phyloP scores from a whole-genome alignment of 2,797 vertebrate genomes.

The Cossypha heuglini region DNA sequence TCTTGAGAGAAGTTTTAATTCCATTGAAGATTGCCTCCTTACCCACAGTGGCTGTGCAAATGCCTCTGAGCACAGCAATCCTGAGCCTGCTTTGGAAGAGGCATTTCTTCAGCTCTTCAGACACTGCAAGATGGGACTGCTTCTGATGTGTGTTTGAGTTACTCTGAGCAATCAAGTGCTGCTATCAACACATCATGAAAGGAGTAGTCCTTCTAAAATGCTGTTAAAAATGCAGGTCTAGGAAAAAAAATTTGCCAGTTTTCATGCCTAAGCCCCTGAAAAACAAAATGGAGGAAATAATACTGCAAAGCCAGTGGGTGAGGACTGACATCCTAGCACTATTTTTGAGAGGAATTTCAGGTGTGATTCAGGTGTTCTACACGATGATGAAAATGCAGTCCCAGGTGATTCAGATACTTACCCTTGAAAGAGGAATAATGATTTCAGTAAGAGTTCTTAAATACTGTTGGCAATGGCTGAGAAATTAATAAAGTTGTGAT shows the following conservation, averaged over 20 bases:
- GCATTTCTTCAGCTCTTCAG: neutral
- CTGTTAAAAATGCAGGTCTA: neutral
- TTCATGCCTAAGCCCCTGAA: neutral
- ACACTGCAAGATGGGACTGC: accelerated
- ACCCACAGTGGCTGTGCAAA: neutral
- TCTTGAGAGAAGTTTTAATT: neutral
- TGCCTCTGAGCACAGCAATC: neutral
- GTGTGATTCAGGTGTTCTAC: neutral
- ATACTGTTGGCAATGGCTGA: neutral
- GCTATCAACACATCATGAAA: neutral
- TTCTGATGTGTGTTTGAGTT: neutral
- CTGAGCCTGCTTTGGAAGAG: neutral
- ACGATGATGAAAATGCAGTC: neutral
- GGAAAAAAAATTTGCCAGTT: neutral
- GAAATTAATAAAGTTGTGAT: neutral
- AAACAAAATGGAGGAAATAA: neutral
- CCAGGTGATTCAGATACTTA: neutral
- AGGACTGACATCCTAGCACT: neutral
- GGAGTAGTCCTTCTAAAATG: neutral
- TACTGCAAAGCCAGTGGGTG: neutral
- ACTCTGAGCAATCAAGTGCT: neutral
- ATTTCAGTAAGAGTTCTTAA: neutral
- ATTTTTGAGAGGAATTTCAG: neutral
- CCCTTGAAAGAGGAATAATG: neutral
- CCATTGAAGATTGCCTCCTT: neutral